These are phyloP conservation scores for Monochamus saltuarius DNA, from an alignment of 1,140 invertebrate genomes.

Conservation along the genomic window DNA sequence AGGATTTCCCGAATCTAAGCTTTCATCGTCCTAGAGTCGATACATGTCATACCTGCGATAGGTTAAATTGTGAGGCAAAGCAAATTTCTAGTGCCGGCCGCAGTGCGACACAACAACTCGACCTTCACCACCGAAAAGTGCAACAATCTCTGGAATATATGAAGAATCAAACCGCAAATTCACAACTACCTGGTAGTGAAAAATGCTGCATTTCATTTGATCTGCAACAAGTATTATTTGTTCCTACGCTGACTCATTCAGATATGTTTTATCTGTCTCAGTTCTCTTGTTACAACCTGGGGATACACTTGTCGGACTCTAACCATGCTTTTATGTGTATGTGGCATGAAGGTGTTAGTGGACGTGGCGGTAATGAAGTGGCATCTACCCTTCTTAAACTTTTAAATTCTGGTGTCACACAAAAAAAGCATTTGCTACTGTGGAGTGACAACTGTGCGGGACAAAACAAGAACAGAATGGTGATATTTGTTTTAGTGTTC, in stretches of 20 bases:
- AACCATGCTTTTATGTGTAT: conserved; percentile 16
- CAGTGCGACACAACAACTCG: too few relatives aligned
- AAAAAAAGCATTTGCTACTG: conserved; percentile 5
- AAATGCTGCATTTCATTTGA: conserved; percentile 2
- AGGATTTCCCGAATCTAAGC: not conserved
- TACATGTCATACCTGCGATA: conserved; percentile 3
- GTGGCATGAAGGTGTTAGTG: conserved; percentile 19
- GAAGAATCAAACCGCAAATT: conserved; percentile 11
- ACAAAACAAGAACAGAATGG: conserved; percentile 9
- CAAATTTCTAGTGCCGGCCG: too few relatives aligned
- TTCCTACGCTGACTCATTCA: conserved; percentile 16
- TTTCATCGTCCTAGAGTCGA: conserved; percentile 6
- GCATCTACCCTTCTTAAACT: conserved; percentile 13
- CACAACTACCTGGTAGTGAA: conserved; percentile 4
- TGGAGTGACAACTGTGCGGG: too few relatives aligned
- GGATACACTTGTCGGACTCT: conserved; percentile 15
- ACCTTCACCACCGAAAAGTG: not conserved
- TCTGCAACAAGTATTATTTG: conserved; percentile 19
- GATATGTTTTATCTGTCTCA: conserved; percentile 18
- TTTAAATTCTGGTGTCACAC: not conserved
- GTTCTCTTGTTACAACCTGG: conserved; percentile 22
- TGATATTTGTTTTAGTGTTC: conserved; percentile 21
- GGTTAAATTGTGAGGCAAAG: not conserved
- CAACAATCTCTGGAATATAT: conserved; percentile 6
- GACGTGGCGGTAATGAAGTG: conserved; percentile 26